Conservation (phyloP, 2,113 vertebrate species). For the Ginglymostoma cirratum region DNA sequence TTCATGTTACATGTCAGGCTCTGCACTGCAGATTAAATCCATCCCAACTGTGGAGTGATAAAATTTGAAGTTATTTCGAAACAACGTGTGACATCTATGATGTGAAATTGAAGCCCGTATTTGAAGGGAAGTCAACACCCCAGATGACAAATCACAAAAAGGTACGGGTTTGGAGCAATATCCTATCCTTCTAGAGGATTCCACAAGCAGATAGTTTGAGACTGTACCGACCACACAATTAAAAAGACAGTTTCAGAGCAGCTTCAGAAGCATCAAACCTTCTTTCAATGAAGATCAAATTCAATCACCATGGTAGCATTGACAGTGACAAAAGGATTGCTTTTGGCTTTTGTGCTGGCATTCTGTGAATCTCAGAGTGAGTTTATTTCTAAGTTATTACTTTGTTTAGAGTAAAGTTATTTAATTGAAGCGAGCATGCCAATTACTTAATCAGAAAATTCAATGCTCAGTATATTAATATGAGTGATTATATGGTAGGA, state of each 20-base stretch:
- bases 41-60: conserved; percentile 8
- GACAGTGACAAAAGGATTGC: not conserved
- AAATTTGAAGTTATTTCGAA: not conserved
- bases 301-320: not conserved
- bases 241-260: not conserved
- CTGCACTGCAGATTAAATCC: conserved; percentile 24
- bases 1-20: conserved; percentile 17
- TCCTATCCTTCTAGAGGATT: not conserved
- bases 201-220: not conserved
- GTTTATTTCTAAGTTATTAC: conserved; percentile 18
- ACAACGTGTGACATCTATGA: conserved; percentile 31
- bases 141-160: not conserved
- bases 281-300: not conserved
- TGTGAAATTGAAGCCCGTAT: not conserved
- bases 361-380: conserved; percentile 17
- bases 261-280: not conserved
- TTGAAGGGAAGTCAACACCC: conserved; percentile 37
- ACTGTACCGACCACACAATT: not conserved
- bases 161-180: not conserved
- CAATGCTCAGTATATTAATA: not conserved
- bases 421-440: not conserved
- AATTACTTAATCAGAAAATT: not conserved
- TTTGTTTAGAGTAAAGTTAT: not conserved
- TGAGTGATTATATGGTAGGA: not conserved
- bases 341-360: not conserved